Evolutionary conservation across 2,113 vertebrate genomes (phyloP).

Genomic region (Cathartes aura): DNA sequence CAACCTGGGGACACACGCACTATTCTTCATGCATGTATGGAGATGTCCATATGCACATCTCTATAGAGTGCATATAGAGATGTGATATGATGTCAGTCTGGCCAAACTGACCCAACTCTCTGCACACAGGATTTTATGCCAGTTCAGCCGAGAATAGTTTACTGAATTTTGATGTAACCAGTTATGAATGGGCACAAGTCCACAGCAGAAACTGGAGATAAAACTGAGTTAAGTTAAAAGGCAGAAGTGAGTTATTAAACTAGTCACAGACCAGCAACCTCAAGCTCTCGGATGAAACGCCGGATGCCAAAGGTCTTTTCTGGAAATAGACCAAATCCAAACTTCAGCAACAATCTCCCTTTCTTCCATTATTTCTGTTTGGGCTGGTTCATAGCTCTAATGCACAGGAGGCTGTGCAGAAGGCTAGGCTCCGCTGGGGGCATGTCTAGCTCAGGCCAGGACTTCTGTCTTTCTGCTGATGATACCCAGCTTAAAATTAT

Average conservation of each 20-base stretch:
- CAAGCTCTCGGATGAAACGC: neutral
- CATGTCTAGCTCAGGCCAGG: neutral
- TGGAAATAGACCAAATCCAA: neutral
- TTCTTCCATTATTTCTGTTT: neutral
- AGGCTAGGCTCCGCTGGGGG: neutral
- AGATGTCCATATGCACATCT: neutral
- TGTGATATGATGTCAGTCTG: neutral
- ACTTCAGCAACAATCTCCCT: neutral
- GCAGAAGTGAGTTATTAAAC: neutral
- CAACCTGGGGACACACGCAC: rapidly evolving
- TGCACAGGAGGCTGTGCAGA: neutral
- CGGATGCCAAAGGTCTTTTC: neutral
- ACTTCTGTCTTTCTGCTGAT: neutral
- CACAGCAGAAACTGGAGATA: neutral
- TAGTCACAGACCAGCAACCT: neutral
- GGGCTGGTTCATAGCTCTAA: neutral
- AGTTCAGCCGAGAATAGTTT: neutral
- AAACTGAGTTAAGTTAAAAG: neutral
- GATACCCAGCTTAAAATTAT: neutral
- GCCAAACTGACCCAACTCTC: neutral
- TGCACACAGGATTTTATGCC: neutral
- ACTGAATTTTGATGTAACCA: neutral
- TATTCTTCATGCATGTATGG: neutral
- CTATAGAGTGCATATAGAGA: neutral
- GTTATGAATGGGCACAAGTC: rapidly evolving